Evolutionary conservation across 2,797 vertebrate genomes (phyloP).

Genomic region (Anolis apletophallus): DNA sequence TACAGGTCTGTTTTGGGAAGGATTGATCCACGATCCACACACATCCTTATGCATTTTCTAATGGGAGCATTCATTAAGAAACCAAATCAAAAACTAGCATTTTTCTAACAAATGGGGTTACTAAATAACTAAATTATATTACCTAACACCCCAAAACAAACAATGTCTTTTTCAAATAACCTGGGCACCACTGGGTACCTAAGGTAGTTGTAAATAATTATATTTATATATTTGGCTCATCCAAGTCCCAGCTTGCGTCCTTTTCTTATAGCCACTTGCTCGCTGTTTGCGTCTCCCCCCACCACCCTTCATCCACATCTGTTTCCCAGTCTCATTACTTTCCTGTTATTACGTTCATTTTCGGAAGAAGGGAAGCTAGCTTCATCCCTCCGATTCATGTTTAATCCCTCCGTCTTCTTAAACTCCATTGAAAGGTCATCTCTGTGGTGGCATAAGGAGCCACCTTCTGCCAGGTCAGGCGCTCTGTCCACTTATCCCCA

Average conservation of each 20-base stretch:
- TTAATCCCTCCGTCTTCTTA: slow-evolving; percentile 59
- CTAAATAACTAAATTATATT: too few relatives aligned
- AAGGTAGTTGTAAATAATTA: slow-evolving; percentile 72
- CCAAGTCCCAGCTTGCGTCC: slow-evolving; percentile 74
- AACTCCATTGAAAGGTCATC: not conserved
- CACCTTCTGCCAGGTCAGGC: not conserved
- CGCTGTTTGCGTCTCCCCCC: not conserved
- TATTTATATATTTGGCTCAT: slow-evolving; percentile 66
- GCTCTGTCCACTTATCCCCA: not conserved
- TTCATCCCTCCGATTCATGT: slow-evolving; percentile 58
- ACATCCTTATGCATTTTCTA: too few relatives aligned
- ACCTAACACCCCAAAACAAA: too few relatives aligned
- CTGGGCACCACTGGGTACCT: too few relatives aligned
- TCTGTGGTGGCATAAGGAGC: not conserved
- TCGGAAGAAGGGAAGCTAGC: slow-evolving; percentile 52
- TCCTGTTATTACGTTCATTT: slow-evolving; percentile 76
- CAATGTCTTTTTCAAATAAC: too few relatives aligned
- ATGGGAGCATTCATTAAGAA: too few relatives aligned
- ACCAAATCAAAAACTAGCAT: too few relatives aligned
- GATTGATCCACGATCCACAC: too few relatives aligned
- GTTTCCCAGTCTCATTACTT: slow-evolving; percentile 83
- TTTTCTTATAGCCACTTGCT: slow-evolving; percentile 66
- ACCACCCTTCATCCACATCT: slow-evolving; percentile 78
- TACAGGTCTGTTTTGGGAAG: too few relatives aligned
- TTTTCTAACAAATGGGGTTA: too few relatives aligned